Evolutionary conservation across 1,140 invertebrate genomes (phyloP), one percentile per base, ranked within the genome.

Genomic region (Tribolium castaneum): DNA sequence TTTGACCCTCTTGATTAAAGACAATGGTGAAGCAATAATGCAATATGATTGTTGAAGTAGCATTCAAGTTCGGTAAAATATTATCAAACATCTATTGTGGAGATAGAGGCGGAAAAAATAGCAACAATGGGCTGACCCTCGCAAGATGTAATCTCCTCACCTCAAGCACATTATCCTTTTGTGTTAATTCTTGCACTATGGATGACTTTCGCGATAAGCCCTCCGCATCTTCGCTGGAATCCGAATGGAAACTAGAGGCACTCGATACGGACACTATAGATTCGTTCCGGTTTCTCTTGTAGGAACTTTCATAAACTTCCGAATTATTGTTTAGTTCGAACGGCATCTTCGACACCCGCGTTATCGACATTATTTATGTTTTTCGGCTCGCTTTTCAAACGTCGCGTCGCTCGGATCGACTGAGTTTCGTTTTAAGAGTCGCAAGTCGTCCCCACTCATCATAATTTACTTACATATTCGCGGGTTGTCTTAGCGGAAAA

Each of bases 201-300:
- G 30, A 75, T 75, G 49, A 22, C 52, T 59, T 54, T 75, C 72
- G 51, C 16, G 70, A 72, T 72, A 72, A 72, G 12, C 39, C 30
- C 49, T 76, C 54, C 3, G 45, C 34, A 22, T 78, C 77, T 22
- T 78, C 77, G 35, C 77, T 78, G n/a, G 70, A 73, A 25, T 78
- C 77, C 35, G 77, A 78, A 52, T 78, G 70, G 70, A 51, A 73
- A 51, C 77, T 78, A 13, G 77, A 78, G 6, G 77, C 77, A 51
- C 77, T 78, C 5, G 75, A 76, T 25, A 75, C 54, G 51, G 76
- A 77, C 30, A 66, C 59, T 66, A 66, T 35, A 14, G 59, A 66
- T 14, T 34, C 59, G 59, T 66, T 66, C 30, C 59, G 59, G 59
- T 66, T 66, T 34, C 59, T 34, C 59, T 66, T 66, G 59, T 34